Conservation (phyloP, 2,113 vertebrate species). For the Microcebus lehilahytsara region DNA sequence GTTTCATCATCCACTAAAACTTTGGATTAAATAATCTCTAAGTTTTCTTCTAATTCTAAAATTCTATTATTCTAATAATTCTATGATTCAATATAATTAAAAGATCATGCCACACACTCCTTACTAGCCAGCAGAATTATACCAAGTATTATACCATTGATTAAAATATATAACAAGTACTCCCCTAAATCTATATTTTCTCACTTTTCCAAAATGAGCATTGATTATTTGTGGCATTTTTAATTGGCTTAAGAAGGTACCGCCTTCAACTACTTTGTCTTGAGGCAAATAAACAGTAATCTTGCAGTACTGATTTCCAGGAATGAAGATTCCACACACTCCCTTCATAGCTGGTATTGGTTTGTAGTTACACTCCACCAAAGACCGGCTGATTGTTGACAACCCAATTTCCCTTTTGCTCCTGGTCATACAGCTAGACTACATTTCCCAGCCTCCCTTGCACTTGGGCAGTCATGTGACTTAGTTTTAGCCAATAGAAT, state of each 20-base stretch:
- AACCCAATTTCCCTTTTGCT: neutral
- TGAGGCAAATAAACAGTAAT: neutral
- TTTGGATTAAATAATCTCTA: neutral
- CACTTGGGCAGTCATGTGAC: neutral
- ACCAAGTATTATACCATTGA: neutral
- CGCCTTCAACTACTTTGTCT: neutral
- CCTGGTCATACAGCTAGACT: neutral
- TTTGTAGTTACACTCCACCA: neutral
- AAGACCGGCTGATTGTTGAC: neutral
- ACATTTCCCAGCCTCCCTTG: constrained; percentile 24
- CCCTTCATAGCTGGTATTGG: neutral
- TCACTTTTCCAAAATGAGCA: neutral
- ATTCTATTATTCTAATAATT: neutral
- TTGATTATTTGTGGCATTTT: neutral
- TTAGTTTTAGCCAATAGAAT: neutral
- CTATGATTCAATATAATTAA: neutral
- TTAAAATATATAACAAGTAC: neutral
- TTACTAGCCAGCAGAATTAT: neutral
- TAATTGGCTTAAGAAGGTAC: neutral
- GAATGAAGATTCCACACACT: neutral
- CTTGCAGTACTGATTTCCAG: neutral
- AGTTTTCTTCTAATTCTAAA: neutral
- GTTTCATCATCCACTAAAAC: neutral
- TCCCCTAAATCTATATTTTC: neutral
- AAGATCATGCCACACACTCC: neutral